Evolutionary conservation across 2,888 invertebrate genomes (phyloP).

Genomic region (Celastrina argiolus): DNA sequence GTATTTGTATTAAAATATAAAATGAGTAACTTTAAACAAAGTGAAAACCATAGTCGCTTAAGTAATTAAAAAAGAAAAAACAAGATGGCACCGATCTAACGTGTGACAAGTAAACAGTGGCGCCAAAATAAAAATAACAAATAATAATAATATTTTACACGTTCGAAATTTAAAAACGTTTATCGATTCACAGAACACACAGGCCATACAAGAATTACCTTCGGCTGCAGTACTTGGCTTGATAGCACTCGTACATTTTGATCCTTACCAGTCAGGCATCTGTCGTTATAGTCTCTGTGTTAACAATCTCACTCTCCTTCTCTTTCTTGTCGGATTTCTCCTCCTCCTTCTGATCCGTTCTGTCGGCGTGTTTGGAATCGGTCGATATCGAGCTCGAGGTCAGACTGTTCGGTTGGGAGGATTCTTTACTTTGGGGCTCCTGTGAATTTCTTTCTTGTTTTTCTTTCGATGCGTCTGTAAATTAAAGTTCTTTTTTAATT

Average conservation of each 20-base stretch:
- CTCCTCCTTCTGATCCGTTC: slow-evolving; percentile 24
- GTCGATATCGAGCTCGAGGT: slow-evolving; percentile 67
- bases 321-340: slow-evolving; percentile 38
- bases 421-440: slow-evolving; percentile 62
- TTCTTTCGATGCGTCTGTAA: slow-evolving; percentile 50
- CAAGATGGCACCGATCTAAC: slow-evolving; percentile 4
- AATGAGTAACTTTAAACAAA: not conserved
- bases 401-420: slow-evolving; percentile 64
- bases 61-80: not conserved
- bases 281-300: slow-evolving; percentile 37
- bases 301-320: slow-evolving; percentile 39
- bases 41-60: not conserved
- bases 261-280: slow-evolving; percentile 65
- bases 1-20: not conserved
- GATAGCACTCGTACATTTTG: slow-evolving; percentile 43
- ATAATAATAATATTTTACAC: not conserved
- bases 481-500: not conserved
- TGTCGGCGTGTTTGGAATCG: slow-evolving; percentile 55
- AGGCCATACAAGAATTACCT: slow-evolving; percentile 20
- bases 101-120: not conserved
- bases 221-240: slow-evolving; percentile 23
- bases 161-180: slow-evolving; percentile 25
- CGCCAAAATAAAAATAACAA: slow-evolving; percentile 8
- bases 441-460: slow-evolving; percentile 58
- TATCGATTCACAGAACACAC: not conserved